These are phyloP conservation scores for Drosophila falleni DNA, from an alignment of 2,888 invertebrate species.

Conservation along the genomic window DNA sequence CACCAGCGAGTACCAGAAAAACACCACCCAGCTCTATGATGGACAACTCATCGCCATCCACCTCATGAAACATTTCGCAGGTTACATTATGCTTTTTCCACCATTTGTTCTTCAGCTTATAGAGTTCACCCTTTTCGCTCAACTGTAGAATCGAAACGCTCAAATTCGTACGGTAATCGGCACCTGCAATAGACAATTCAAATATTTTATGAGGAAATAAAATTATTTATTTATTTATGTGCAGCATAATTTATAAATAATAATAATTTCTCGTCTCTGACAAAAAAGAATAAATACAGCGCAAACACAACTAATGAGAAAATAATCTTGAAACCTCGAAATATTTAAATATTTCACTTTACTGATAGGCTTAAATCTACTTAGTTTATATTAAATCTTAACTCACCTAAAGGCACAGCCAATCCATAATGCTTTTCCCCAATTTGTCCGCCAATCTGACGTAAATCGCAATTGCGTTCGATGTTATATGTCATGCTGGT, in stretches of 20 bases:
- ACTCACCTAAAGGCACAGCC: conserved; percentile 94
- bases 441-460: conserved; percentile 91
- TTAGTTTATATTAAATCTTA: background rate
- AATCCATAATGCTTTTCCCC: conserved; percentile 98
- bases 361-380: too few relatives aligned
- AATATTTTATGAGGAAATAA: too few relatives aligned
- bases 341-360: too few relatives aligned
- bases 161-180: conserved; percentile 91
- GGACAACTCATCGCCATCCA: conserved; percentile 84
- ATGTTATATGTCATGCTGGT: conserved; percentile 96
- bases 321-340: too few relatives aligned
- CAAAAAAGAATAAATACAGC: too few relatives aligned
- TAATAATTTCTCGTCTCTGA: too few relatives aligned
- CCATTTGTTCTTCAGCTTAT: conserved; percentile 94
- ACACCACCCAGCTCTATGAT: conserved; percentile 94
- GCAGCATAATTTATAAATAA: too few relatives aligned
- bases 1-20: conserved; percentile 92
- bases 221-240: too few relatives aligned
- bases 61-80: conserved; percentile 65
- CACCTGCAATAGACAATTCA: conserved; percentile 86
- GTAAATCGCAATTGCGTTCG: conserved; percentile 92
- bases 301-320: too few relatives aligned
- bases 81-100: conserved; percentile 90
- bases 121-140: conserved; percentile 94
- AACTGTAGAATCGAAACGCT: conserved; percentile 95